Evolutionary conservation across 2,113 vertebrate genomes (phyloP).

Genomic region (Nothocercus julius): DNA sequence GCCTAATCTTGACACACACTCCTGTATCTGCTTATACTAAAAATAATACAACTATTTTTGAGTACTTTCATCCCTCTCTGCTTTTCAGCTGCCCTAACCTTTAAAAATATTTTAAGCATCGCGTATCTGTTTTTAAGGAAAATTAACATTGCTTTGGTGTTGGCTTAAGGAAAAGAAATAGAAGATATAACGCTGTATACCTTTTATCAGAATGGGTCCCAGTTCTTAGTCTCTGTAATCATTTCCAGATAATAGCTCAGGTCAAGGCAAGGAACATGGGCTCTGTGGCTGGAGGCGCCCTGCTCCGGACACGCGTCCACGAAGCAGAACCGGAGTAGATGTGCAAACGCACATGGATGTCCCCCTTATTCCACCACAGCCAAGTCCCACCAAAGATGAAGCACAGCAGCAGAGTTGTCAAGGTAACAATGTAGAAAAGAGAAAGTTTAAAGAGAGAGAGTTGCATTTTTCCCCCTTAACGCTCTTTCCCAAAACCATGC

Average conservation of each 20-base stretch:
- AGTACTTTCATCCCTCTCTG: conserved; percentile 60
- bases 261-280: background rate
- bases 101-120: conserved; percentile 52
- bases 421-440: conserved; percentile 73
- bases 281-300: background rate
- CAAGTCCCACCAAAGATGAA: conserved; percentile 53
- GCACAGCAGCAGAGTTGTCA: conserved; percentile 74
- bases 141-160: background rate
- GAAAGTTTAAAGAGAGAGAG: conserved; percentile 72
- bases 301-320: background rate
- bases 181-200: conserved; percentile 27
- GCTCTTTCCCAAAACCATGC: conserved; percentile 1
- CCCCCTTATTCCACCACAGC: conserved; percentile 27
- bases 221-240: conserved; percentile 56
- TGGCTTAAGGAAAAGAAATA: conserved; percentile 36
- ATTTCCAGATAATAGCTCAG: conserved; percentile 48
- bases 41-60: conserved; percentile 76
- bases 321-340: background rate
- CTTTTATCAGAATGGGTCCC: conserved; percentile 47
- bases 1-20: conserved; percentile 55
- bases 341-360: conserved; percentile 30
- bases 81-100: conserved; percentile 32
- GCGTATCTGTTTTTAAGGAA: background rate
- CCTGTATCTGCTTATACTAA: conserved; percentile 61
- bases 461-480: conserved; percentile 11